Percentiles rank a stretch among this genome's conserved stretches.
Conservation (phyloP, 2,888 invertebrate species). For the Blastobasis lacticolella region DNA sequence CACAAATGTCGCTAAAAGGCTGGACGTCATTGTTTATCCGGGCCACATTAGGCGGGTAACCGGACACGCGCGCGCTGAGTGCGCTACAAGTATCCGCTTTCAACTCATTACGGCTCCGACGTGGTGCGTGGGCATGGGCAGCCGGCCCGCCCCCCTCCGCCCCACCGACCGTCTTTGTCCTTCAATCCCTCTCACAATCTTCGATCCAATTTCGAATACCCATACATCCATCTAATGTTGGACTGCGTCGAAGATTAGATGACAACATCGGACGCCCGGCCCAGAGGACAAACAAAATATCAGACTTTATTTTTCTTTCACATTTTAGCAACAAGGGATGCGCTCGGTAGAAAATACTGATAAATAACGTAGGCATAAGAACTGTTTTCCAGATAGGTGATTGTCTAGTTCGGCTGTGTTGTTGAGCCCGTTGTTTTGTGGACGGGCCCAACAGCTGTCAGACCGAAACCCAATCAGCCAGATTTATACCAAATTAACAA, state of each 20-base stretch:
- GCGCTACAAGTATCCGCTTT: constrained; percentile 75
- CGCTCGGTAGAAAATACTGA: background rate
- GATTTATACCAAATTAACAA: constrained; percentile 51
- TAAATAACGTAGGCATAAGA: background rate
- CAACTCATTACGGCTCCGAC: constrained; percentile 73
- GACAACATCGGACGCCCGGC: constrained; percentile 19
- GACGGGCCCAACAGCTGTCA: background rate
- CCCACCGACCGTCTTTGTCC: constrained; percentile 53
- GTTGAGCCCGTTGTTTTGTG: background rate
- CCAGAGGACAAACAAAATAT: constrained; percentile 17
- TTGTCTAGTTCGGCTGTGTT: background rate
- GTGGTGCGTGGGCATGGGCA: constrained; percentile 63
- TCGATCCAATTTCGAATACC: constrained; percentile 69
- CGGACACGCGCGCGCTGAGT: constrained; percentile 73
- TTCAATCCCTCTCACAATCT: constrained; percentile 69
- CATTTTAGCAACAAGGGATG: background rate
- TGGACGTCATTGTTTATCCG: constrained; percentile 75
- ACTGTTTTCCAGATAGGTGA: too few relatives aligned
- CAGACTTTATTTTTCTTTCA: constrained; percentile 1
- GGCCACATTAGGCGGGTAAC: constrained; percentile 73
- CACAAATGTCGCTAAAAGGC: constrained; percentile 75
- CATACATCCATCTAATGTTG: constrained; percentile 58
- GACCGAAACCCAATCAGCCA: constrained; percentile 25
- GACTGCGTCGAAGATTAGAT: constrained; percentile 54
- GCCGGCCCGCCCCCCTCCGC: constrained; percentile 28